Base-by-base conservation (phyloP, 2,113 vertebrate species). In the Tragelaphus buxtoni region DNA sequence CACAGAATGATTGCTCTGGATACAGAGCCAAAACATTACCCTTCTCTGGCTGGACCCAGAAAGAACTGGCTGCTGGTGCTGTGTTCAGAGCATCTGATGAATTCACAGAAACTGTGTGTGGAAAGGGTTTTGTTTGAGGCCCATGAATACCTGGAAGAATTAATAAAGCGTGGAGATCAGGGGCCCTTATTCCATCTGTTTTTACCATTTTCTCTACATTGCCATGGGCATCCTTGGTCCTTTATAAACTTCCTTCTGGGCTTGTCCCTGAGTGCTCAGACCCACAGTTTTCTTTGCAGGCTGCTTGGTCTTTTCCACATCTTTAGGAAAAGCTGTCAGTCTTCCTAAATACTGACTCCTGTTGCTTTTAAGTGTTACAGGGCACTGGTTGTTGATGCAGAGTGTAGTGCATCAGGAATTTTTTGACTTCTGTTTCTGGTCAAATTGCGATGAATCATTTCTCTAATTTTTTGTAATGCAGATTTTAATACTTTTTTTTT, bases 391-490 rank as follows among this genome's bases (percentile, higher is more conserved):
- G 77, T 96, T 88, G 91, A 90, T 65, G 79, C 51, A 94, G 79
- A 95, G 56, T 2, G 18, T 88, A 20, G 77, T 28, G 26, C 88
- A 35, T 39, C 74, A 79, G 72, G 49, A 76, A 55, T 96, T 91
- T 97, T 94, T 92, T 77, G 83, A 82, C 63, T 95, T 95, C 88
- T 93, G 79, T 72, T 97, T 93, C 51, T 47, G 65, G 93, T 95
- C 79, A 93, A 83, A 22, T 86, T 77, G 60, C 90, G 90, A 39
- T 2, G 79, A 90, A 88, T 93, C 49, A 20, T 92, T 94, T 87
- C 49, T 91, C 65, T 69, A 28, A 65, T 74, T 97, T 92, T 97
- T 93, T 93, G 89, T 63, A 95, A 95, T 45, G 32, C 32, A 79
- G 94, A 92, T 97, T 95, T 13, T 94, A 94, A 72, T 42, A 9